Base-by-base conservation (phyloP, 2,888 invertebrate species). In the Iphiclides podalirius region DNA sequence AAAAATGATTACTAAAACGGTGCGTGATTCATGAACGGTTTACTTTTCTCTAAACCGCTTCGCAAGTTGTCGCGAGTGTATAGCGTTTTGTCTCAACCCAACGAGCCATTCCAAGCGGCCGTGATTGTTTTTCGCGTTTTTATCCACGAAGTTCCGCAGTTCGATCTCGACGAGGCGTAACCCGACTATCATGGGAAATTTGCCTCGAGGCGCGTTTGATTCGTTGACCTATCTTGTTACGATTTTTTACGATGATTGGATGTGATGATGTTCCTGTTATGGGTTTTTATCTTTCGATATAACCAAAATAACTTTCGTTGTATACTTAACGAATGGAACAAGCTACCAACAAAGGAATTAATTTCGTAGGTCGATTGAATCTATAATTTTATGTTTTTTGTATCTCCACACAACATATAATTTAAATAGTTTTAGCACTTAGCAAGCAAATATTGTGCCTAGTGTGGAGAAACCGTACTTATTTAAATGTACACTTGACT, bases 331-430 rank as follows among this genome's bases (percentile, higher is more conserved):
- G 31, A 31, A 31, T 12, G 1, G 11, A 31, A 31, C 12, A 11
- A n/a, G 31, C 31, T 31, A 31, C 11, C n/a, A 52, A 23, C 50
- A 45, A 16, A 34, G 41, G 13, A 34, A 34, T 34, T 42, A 34
- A 33, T 42, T 42, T 20, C 20, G 12, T 41, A 33, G 8, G 20
- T 20, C 17, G 34, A 20, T 42, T 37, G 36, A 64, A 67, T 63
- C 66, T 74, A 63, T 77, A 58, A 79, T 80, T 80, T 79, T 70
- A 78, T 80, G 66, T 74, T 79, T 81, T 78, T 79, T 79, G 55
- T 68, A 57, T 47, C 9, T 34, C 20, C 4, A 13, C 54, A 55
- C 49, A 60, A 55, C 51, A 46, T 56, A 53, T 52, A 47, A 46
- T 53, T 40, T 15, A 9, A 11, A 28, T 40, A 15, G 28, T 40